These are phyloP conservation scores for Rostratula benghalensis DNA, from an alignment of 2,113 vertebrate genomes.

Conservation along the genomic window DNA sequence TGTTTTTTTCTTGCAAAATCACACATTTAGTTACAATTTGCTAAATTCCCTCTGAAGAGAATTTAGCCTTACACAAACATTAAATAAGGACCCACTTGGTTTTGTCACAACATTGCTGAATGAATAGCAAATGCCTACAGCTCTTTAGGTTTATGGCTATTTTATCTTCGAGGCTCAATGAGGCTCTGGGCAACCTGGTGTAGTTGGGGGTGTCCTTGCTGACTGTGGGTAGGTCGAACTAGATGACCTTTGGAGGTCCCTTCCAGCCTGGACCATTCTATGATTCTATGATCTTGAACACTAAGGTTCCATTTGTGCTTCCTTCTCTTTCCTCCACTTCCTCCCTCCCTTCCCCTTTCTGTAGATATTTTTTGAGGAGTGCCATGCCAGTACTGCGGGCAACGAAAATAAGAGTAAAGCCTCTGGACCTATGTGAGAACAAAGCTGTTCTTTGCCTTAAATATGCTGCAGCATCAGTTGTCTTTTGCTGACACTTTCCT, in stretches of 20 bases:
- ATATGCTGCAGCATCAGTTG: background rate
- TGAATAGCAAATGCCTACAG: background rate
- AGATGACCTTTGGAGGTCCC: too few species aligned
- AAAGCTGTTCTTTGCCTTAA: background rate
- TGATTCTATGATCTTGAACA: background rate
- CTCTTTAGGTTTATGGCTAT: background rate
- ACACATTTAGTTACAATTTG: background rate
- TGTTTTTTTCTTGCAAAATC: background rate
- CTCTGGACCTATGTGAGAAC: background rate
- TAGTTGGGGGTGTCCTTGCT: too few species aligned
- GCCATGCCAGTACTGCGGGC: background rate
- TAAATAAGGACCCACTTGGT: background rate
- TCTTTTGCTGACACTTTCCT: background rate
- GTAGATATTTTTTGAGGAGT: background rate
- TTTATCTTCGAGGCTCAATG: background rate
- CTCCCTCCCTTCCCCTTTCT: background rate
- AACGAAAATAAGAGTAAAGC: background rate
- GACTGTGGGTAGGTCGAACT: too few species aligned
- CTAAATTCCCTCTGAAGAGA: background rate
- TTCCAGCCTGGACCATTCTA: too few species aligned
- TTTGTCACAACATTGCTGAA: background rate
- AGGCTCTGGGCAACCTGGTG: too few species aligned
- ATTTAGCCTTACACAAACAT: fast-evolving
- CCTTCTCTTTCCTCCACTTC: background rate
- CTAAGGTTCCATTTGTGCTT: background rate